A percentile compares a stretch with the other conserved stretches of the same genome.
Evolutionary conservation across 2,888 invertebrate genomes (phyloP).

Genomic region (Encarsia formosa): DNA sequence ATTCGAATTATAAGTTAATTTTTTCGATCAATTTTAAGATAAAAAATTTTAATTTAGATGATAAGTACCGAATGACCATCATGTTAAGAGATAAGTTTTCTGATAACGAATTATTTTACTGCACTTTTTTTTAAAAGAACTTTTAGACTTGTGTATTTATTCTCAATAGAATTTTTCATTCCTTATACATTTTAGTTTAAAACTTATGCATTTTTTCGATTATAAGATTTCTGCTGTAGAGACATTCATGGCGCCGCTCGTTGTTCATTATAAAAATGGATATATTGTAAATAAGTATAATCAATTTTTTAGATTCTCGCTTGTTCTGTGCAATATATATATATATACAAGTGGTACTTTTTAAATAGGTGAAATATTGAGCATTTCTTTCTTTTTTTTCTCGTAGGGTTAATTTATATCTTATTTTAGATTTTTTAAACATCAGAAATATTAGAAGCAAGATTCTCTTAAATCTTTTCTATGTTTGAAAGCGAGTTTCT

Average conservation of each 20-base stretch:
- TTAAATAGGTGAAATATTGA: slow-evolving; percentile 14
- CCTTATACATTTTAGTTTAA: background rate
- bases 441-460: background rate
- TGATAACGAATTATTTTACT: no score
- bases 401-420: slow-evolving; percentile 1
- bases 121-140: no score
- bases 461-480: background rate
- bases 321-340: slow-evolving; percentile 18
- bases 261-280: slow-evolving; percentile 14
- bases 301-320: slow-evolving; percentile 3
- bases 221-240: slow-evolving; percentile 8
- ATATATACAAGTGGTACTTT: slow-evolving; percentile 4
- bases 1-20: no score
- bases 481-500: no score
- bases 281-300: slow-evolving; percentile 5
- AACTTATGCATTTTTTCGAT: slow-evolving; percentile 19
- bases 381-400: slow-evolving; percentile 3
- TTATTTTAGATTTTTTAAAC: slow-evolving; percentile 7
- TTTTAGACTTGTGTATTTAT: no score
- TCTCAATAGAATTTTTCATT: no score
- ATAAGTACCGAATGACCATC: no score
- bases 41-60: no score
- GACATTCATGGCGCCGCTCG: slow-evolving; percentile 16
- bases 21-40: no score
- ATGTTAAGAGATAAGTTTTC: no score